These are phyloP conservation scores for Andricus grossulariae DNA, from an alignment of 1,140 invertebrate species.

Conservation along the genomic window DNA sequence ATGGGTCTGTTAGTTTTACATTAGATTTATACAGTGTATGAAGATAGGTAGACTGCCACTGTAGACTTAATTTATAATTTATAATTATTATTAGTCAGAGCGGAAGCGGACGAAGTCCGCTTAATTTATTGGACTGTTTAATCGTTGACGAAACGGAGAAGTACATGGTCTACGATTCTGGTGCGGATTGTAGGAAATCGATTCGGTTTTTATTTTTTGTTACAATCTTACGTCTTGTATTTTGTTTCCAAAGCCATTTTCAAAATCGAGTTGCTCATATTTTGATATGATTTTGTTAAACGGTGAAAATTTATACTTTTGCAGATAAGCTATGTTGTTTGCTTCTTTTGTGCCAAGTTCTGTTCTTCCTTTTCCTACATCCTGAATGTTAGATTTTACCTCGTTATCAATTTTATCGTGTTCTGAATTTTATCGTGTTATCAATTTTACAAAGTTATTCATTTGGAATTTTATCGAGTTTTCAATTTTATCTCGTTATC, in stretches of 20 bases:
- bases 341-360: constrained; percentile 7
- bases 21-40: constrained; percentile 53
- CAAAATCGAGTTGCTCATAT: constrained; percentile 28
- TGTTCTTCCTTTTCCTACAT: constrained; percentile 18
- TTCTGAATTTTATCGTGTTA: constrained; percentile 11
- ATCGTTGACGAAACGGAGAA: constrained; percentile 67
- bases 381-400: constrained; percentile 15
- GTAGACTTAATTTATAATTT: constrained; percentile 55
- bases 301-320: constrained; percentile 25
- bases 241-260: constrained; percentile 24
- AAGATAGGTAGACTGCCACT: constrained; percentile 40
- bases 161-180: constrained; percentile 67
- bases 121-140: constrained; percentile 58
- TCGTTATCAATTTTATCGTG: constrained; percentile 25
- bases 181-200: constrained; percentile 62
- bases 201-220: constrained; percentile 66
- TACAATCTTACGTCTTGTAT: constrained; percentile 26
- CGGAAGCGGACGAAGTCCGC: constrained; percentile 45
- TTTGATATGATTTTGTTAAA: constrained; percentile 31
- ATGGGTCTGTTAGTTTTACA: constrained; percentile 51
- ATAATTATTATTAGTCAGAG: constrained; percentile 47
- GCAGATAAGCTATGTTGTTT: constrained; percentile 10
- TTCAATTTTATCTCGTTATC: constrained; percentile 22
- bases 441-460: constrained; percentile 11
- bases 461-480: constrained; percentile 18